Evolutionary conservation across 2,797 vertebrate species (phyloP), one percentile per base, ranked within the genome.

Genomic region (Parauchenoglanis punctatus): DNA sequence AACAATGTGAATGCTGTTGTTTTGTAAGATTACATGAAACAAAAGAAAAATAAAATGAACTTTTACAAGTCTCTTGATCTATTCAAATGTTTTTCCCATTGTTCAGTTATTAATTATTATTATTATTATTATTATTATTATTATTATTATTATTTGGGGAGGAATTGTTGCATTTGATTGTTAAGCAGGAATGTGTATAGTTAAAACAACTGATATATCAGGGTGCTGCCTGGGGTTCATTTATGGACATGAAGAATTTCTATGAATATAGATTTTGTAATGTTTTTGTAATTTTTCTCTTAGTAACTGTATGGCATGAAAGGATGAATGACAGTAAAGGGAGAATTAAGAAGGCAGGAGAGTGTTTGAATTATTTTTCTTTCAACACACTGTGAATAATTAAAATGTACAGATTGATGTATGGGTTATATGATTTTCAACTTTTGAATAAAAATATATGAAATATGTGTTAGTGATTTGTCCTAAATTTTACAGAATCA

Each of bases 331-430:
- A 93, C 91, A 92, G 93, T 13, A 92, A 94, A 92, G 91, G 93
- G 90, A 93, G 52, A 49, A 78, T 77, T 77, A 78, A 85, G 67
- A 87, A 85, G 78, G 28, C 83, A 85, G 73, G 46, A 72, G 52
- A 87, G 25, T 91, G 93, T 92, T 94, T 92, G 93, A 96, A 97
- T 94, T 98, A 97, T 98, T 99, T 98, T 98, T 96, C 98, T 98
- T 98, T 97, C 97, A 97, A 98, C 96, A 98, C 97, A 98, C 97
- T 99, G 97, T 99, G 98, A 99, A 97, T 97, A 98, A 97, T 97
- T 97, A 92, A 97, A 97, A 97, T 99, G 97, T 98, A 98, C 97
- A 99, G 97, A 98, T 98, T 99, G 97, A 97, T 98, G 97, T 99
- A 98, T 97, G 97, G 96, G 97, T 98, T 97, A 97, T 97, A 97